These are phyloP conservation scores for Ictalurus furcatus DNA, from an alignment of 2,113 vertebrate species.

Conservation along the genomic window DNA sequence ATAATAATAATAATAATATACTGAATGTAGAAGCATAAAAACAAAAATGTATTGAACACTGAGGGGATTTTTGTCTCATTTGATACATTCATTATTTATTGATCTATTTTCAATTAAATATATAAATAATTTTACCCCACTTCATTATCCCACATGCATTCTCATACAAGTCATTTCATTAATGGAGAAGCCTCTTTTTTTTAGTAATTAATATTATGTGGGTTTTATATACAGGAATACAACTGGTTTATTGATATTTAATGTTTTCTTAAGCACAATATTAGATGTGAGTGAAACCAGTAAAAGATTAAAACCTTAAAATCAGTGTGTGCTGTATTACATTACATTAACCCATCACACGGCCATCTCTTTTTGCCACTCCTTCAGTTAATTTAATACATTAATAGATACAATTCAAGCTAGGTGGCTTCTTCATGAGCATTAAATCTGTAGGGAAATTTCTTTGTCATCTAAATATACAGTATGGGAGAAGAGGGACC, in stretches of 20 bases:
- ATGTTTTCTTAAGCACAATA: background rate
- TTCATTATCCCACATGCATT: background rate
- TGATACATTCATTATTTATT: constrained; percentile 1
- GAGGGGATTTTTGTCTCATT: background rate
- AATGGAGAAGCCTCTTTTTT: background rate
- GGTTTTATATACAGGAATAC: background rate
- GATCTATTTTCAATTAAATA: background rate
- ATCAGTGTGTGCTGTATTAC: background rate
- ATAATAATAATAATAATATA: background rate
- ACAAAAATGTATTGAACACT: background rate
- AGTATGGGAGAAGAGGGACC: background rate
- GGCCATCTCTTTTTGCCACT: background rate
- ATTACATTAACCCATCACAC: background rate
- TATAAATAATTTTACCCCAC: constrained; percentile 13
- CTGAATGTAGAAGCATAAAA: background rate
- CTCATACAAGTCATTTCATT: constrained; percentile 12
- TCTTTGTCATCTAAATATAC: background rate
- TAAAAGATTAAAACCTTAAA: background rate
- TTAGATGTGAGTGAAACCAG: background rate
- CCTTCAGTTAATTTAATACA: background rate
- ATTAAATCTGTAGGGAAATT: background rate
- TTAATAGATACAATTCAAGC: background rate
- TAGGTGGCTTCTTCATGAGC: background rate
- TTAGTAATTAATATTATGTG: background rate
- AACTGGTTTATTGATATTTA: background rate